Conservation (phyloP, 2,888 invertebrate species). For the Sesia apiformis region DNA sequence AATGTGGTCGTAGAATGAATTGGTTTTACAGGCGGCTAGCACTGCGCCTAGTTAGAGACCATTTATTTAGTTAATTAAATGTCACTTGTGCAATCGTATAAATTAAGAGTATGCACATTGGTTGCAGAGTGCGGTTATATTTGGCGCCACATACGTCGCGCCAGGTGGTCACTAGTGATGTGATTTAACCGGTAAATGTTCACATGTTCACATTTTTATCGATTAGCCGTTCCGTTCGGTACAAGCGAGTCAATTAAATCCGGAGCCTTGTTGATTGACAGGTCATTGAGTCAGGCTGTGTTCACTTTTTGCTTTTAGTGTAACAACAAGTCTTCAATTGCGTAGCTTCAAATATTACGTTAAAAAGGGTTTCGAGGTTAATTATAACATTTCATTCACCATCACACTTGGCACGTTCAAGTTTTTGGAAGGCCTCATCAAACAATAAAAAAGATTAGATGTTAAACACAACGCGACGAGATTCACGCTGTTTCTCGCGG, state of each 20-base stretch:
- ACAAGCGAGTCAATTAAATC: slow-evolving; percentile 19
- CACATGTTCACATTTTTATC: slow-evolving; percentile 6
- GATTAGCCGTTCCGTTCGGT: slow-evolving; percentile 8
- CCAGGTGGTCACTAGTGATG: slow-evolving; percentile 37
- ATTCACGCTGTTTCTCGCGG: slow-evolving; percentile 53
- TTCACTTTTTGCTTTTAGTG: not conserved
- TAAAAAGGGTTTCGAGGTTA: slow-evolving; percentile 3
- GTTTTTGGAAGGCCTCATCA: slow-evolving; percentile 31
- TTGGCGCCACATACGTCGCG: slow-evolving; percentile 33
- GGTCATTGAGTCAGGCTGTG: slow-evolving; percentile 19
- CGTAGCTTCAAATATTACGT: too few species aligned
- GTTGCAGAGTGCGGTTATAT: slow-evolving; percentile 26
- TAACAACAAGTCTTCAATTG: too few species aligned
- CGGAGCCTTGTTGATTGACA: slow-evolving; percentile 30
- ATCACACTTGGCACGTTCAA: slow-evolving; percentile 28
- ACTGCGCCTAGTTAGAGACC: not conserved
- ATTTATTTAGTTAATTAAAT: not conserved
- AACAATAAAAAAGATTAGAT: slow-evolving; percentile 47
- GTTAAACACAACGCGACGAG: slow-evolving; percentile 63
- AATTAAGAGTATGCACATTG: slow-evolving; percentile 1
- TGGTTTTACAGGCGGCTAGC: too few species aligned
- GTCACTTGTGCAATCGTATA: slow-evolving; percentile 1
- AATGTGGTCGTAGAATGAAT: too few species aligned
- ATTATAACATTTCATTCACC: slow-evolving; percentile 30
- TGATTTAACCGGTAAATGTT: slow-evolving; percentile 31